phyloP scores from a whole-genome alignment of 2,797 vertebrate species.

The Oreochromis mossambicus region DNA sequence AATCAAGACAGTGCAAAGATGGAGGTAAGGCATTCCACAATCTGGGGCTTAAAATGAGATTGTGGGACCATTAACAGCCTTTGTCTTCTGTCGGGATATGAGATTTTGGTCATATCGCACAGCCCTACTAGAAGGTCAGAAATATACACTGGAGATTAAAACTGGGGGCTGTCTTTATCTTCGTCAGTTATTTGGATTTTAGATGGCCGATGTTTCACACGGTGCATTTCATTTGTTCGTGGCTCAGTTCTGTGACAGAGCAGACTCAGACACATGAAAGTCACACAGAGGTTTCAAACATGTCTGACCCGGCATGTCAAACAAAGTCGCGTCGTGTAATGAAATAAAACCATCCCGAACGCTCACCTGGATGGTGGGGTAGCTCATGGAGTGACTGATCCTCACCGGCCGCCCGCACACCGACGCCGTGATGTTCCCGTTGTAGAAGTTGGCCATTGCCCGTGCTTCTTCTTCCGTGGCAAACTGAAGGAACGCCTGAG shows the following conservation, averaged over 20 bases:
- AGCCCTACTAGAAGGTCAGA: background rate
- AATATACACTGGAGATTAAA: background rate
- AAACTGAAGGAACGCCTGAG: slow-evolving; percentile 93
- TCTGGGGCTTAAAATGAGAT: background rate
- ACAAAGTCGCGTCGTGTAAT: too few species aligned
- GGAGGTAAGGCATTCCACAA: background rate
- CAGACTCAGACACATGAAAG: background rate
- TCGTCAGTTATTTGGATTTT: background rate
- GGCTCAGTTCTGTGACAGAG: background rate
- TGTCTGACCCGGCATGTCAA: background rate
- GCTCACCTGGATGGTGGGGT: slow-evolving; percentile 91
- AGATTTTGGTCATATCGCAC: background rate
- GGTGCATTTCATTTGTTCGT: background rate
- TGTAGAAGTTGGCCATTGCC: slow-evolving; percentile 89
- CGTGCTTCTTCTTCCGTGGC: slow-evolving; percentile 85
- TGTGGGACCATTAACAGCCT: background rate
- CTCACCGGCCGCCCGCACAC: slow-evolving; percentile 89
- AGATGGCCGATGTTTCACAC: background rate
- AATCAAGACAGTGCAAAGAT: background rate
- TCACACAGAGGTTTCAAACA: background rate
- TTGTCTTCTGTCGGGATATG: background rate
- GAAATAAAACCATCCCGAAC: background rate
- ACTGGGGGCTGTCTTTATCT: background rate
- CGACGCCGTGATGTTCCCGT: slow-evolving; percentile 81
- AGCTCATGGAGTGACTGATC: slow-evolving; percentile 89